A percentile compares a stretch with the other conserved stretches of the same genome.
These are phyloP conservation scores for Lepilemur septentrionalis DNA, from an alignment of 2,797 vertebrate genomes.

Conservation along the genomic window DNA sequence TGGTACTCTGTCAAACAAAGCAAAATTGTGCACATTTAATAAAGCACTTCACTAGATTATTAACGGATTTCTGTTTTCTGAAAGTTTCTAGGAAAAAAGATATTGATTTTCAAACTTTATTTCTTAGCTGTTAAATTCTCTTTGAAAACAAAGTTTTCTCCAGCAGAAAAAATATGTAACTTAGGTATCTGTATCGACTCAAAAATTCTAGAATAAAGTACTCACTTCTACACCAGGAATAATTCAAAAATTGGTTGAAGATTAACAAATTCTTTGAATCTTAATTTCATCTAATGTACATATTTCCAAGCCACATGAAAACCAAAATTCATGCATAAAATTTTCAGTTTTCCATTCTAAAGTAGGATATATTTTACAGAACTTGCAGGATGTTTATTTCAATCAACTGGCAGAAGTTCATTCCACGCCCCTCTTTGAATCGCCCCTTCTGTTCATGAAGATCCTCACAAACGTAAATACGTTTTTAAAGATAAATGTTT, in stretches of 20 bases:
- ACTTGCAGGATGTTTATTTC: slow-evolving; percentile 57
- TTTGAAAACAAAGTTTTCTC: slow-evolving; percentile 52
- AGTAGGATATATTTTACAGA: slow-evolving; percentile 55
- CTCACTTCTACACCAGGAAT: slow-evolving; percentile 13
- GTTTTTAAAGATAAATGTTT: background rate
- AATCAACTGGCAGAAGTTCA: slow-evolving; percentile 56
- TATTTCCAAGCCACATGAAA: slow-evolving; percentile 55
- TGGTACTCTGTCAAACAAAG: background rate
- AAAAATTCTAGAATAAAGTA: slow-evolving; percentile 69
- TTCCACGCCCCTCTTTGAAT: background rate
- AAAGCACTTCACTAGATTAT: background rate
- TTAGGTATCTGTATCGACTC: slow-evolving; percentile 53
- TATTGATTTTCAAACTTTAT: slow-evolving; percentile 54
- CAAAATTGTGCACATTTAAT: slow-evolving; percentile 37
- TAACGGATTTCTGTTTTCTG: slow-evolving; percentile 46
- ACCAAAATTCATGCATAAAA: slow-evolving; percentile 57
- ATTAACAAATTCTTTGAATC: slow-evolving; percentile 69
- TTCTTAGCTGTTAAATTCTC: slow-evolving; percentile 62
- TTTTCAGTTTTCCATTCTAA: slow-evolving; percentile 46
- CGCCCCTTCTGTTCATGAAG: background rate
- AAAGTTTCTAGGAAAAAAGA: slow-evolving; percentile 50
- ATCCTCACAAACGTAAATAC: background rate
- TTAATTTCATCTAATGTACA: slow-evolving; percentile 63
- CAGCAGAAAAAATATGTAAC: slow-evolving; percentile 65
- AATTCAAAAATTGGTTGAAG: slow-evolving; percentile 71